Evolutionary conservation across 2,888 invertebrate genomes (phyloP).

Genomic region (Drosophila macrothrix): DNA sequence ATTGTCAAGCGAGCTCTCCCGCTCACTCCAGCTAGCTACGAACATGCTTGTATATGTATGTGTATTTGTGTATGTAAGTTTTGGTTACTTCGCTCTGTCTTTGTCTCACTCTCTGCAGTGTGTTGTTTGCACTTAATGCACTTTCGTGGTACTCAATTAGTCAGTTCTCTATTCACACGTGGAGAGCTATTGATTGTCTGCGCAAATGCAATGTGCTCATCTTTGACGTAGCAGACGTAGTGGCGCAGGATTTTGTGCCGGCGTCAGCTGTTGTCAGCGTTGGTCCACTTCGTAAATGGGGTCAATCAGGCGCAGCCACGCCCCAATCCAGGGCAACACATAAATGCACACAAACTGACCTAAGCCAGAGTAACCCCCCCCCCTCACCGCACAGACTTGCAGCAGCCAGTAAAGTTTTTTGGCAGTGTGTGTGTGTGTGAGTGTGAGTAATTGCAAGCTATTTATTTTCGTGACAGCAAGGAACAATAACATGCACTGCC

Average conservation of each 20-base stretch:
- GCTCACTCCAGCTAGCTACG: neutral
- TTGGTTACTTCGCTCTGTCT: neutral
- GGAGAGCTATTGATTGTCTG: constrained; percentile 1
- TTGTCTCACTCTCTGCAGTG: neutral
- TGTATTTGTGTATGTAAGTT: neutral
- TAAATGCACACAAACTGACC: constrained; percentile 29
- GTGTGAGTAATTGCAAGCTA: constrained; percentile 39
- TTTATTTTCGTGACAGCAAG: constrained; percentile 46
- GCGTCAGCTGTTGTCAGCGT: constrained; percentile 42
- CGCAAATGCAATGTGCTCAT: constrained; percentile 23
- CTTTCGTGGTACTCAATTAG: constrained; percentile 1
- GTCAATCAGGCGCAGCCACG: constrained; percentile 52
- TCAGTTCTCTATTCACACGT: constrained; percentile 9
- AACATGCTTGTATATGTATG: neutral
- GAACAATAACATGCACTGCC: constrained; percentile 11
- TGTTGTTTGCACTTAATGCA: neutral
- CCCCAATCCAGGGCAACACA: constrained; percentile 20
- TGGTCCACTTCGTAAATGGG: constrained; percentile 37
- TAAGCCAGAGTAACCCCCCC: neutral
- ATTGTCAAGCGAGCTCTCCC: constrained; percentile 61
- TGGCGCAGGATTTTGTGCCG: constrained; percentile 35
- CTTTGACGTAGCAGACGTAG: constrained; percentile 33
- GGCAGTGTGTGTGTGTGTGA: constrained; percentile 5
- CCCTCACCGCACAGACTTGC: neutral
- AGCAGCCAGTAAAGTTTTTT: neutral